These are phyloP conservation scores for Brienomyrus longianalis DNA, from an alignment of 2,113 vertebrate genomes.

Conservation along the genomic window DNA sequence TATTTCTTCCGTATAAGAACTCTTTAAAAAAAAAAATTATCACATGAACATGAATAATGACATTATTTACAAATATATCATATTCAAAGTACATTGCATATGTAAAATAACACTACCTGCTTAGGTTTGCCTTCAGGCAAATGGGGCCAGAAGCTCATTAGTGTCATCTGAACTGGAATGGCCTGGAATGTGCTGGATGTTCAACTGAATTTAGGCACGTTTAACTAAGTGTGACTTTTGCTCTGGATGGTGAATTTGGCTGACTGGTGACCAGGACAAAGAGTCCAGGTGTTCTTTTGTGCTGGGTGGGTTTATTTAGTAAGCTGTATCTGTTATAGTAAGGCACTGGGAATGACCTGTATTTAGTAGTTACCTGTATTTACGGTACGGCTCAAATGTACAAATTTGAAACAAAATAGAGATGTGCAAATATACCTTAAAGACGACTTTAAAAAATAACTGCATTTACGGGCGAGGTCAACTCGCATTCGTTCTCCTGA, in stretches of 20 bases:
- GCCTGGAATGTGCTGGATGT: not conserved
- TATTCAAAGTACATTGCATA: slow-evolving; percentile 93
- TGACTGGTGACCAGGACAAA: not conserved
- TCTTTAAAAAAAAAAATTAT: slow-evolving; percentile 76
- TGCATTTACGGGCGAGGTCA: slow-evolving; percentile 99
- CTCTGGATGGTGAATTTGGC: slow-evolving; percentile 29
- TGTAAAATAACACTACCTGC: slow-evolving; percentile 72
- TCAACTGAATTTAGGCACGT: not conserved
- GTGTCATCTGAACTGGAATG: not conserved
- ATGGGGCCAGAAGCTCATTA: not conserved
- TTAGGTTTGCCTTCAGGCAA: not conserved
- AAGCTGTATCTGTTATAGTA: slow-evolving; percentile 25
- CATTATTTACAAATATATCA: slow-evolving; percentile 72
- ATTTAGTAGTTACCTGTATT: slow-evolving; percentile 17
- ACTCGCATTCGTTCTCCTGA: slow-evolving; percentile 92
- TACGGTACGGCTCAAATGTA: slow-evolving; percentile 90
- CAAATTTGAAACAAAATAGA: slow-evolving; percentile 77
- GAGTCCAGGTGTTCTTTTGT: not conserved
- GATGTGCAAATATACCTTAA: slow-evolving; percentile 80
- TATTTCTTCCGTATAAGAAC: slow-evolving; percentile 75
- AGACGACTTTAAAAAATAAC: slow-evolving; percentile 53
- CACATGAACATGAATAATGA: slow-evolving; percentile 63
- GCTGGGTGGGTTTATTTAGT: not conserved
- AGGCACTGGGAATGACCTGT: slow-evolving; percentile 45
- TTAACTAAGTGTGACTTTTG: not conserved